These are phyloP conservation scores for Tenodera sinensis DNA, from an alignment of 2,888 invertebrate genomes.

Conservation along the genomic window DNA sequence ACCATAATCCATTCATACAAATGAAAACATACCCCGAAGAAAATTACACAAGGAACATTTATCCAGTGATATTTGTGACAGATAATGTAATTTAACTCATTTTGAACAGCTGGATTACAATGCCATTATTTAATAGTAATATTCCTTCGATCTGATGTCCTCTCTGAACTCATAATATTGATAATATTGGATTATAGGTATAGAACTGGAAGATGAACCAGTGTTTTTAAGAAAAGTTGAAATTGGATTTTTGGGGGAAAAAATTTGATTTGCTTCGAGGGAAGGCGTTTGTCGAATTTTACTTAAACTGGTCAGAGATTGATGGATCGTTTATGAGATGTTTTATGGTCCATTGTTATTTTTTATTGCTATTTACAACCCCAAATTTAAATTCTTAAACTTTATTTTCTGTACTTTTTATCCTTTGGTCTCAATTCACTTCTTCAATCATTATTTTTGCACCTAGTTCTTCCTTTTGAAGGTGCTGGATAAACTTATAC, in stretches of 20 bases:
- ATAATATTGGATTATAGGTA: no score
- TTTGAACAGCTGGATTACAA: neutral
- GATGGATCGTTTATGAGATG: no score
- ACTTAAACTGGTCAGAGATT: no score
- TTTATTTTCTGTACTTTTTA: neutral
- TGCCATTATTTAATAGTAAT: neutral
- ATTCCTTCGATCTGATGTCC: neutral
- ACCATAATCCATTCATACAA: neutral
- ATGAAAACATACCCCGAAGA: neutral
- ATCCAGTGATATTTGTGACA: neutral
- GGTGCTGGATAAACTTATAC: neutral
- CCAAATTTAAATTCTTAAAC: neutral
- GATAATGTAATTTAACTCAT: no score
- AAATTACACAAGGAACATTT: neutral
- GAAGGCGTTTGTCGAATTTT: no score
- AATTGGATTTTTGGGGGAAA: no score
- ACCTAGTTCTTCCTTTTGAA: neutral
- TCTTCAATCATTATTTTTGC: neutral
- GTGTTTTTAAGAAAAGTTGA: no score
- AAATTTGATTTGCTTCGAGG: no score
- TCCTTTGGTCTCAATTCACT: neutral
- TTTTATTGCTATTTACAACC: no score
- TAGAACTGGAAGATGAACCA: no score
- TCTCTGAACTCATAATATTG: no score
- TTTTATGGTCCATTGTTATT: no score